Evolutionary conservation across 2,888 invertebrate species (phyloP).

Genomic region (Exephanes ischioxanthus): DNA sequence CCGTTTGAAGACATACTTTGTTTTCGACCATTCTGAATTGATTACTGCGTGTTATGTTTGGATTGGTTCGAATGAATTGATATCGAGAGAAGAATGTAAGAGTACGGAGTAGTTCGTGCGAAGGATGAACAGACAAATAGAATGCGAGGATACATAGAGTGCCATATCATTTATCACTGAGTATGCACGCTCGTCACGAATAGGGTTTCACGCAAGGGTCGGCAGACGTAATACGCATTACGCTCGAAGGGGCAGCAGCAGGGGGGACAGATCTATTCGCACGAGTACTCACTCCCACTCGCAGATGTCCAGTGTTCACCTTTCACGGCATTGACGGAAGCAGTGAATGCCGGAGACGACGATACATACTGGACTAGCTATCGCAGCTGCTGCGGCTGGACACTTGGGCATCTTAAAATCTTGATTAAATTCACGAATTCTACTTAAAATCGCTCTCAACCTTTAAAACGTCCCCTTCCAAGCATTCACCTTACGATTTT

Average conservation of each 20-base stretch:
- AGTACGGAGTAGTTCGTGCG: slow-evolving; percentile 11
- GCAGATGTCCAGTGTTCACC: slow-evolving; percentile 40
- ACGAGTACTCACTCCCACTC: slow-evolving; percentile 35
- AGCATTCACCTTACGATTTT: background rate
- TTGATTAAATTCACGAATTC: slow-evolving; percentile 18
- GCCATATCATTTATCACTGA: slow-evolving; percentile 76
- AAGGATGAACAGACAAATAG: slow-evolving; percentile 50
- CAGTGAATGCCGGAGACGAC: slow-evolving; percentile 43
- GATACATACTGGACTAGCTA: slow-evolving; percentile 35
- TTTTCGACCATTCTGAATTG: background rate
- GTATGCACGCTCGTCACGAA: slow-evolving; percentile 72
- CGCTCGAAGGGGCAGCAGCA: slow-evolving; percentile 70
- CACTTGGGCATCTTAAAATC: slow-evolving; percentile 29
- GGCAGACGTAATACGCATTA: slow-evolving; percentile 75
- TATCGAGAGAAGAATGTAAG: slow-evolving; percentile 29
- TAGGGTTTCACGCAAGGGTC: slow-evolving; percentile 68
- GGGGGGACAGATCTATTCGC: slow-evolving; percentile 62
- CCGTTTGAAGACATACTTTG: background rate
- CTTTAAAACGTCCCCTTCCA: background rate
- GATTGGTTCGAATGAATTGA: slow-evolving; percentile 48
- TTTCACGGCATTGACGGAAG: slow-evolving; percentile 54
- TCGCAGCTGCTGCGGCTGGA: slow-evolving; percentile 12
- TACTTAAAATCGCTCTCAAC: background rate
- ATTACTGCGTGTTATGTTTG: background rate
- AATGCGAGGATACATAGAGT: slow-evolving; percentile 54